A percentile compares a stretch with the other conserved stretches of the same genome.
phyloP scores from a whole-genome alignment of 2,797 vertebrate species.

The Amblyraja radiata region DNA sequence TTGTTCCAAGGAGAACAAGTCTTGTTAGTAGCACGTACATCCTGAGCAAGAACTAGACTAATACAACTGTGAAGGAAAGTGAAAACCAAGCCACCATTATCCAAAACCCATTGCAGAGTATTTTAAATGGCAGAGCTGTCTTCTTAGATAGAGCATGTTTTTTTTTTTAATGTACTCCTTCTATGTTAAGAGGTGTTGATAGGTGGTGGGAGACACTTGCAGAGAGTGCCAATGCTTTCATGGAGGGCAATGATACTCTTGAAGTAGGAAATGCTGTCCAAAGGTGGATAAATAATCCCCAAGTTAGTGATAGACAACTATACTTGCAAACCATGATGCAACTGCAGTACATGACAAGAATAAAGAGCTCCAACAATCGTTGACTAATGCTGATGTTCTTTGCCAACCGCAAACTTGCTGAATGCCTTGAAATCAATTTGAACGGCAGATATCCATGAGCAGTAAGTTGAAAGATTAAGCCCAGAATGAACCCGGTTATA shows the following conservation, averaged over 20 bases:
- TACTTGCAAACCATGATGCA: neutral
- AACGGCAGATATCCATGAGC: neutral
- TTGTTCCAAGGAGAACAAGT: neutral
- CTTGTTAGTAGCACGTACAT: no score
- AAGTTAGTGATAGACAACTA: neutral
- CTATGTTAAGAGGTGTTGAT: neutral
- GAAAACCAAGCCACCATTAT: neutral
- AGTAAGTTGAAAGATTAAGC: neutral
- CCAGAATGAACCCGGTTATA: neutral
- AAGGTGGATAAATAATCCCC: neutral
- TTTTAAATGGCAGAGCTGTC: neutral
- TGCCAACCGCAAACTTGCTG: conserved; percentile 17
- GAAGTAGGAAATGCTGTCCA: conserved; percentile 3
- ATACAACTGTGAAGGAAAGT: neutral
- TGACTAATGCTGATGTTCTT: neutral
- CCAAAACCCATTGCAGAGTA: neutral
- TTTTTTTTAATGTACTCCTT: neutral
- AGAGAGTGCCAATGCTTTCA: neutral
- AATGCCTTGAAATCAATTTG: conserved; percentile 33
- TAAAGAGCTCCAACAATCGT: neutral
- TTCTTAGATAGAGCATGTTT: neutral
- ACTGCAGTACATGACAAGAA: neutral
- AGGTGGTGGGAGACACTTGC: neutral
- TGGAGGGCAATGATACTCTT: neutral
- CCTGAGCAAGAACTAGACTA: neutral